phyloP scores from a whole-genome alignment of 2,888 invertebrate genomes.

The Subacronicta megacephala region DNA sequence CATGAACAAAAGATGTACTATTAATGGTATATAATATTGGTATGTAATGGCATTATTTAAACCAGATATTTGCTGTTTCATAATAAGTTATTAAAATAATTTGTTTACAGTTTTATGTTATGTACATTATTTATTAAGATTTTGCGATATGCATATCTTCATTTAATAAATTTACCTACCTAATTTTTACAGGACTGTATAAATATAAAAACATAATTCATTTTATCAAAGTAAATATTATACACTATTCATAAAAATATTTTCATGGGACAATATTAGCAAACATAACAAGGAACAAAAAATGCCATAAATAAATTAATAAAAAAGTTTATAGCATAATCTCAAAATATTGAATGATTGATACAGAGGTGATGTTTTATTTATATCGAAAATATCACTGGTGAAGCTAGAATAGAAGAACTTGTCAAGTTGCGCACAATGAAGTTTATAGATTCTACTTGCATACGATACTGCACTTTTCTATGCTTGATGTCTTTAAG shows the following conservation, averaged over 20 bases:
- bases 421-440: constrained; percentile 54
- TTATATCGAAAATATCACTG: constrained; percentile 53
- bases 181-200: constrained; percentile 69
- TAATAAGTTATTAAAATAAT: constrained; percentile 78
- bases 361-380: constrained; percentile 62
- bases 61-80: constrained; percentile 60
- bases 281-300: constrained; percentile 87
- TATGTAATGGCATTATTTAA: constrained; percentile 57
- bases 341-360: constrained; percentile 73
- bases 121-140: constrained; percentile 72
- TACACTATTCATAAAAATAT: constrained; percentile 80
- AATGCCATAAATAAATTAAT: constrained; percentile 64
- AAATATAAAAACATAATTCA: constrained; percentile 82
- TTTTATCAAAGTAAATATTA: constrained; percentile 76
- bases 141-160: constrained; percentile 81
- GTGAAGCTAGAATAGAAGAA: constrained; percentile 44
- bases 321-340: constrained; percentile 77
- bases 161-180: constrained; percentile 81
- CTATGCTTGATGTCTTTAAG: constrained; percentile 61
- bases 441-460: constrained; percentile 50
- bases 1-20: constrained; percentile 44
- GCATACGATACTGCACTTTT: constrained; percentile 64
- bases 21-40: constrained; percentile 24
- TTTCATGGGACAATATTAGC: constrained; percentile 76
- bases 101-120: constrained; percentile 74